Evolutionary conservation across 2,888 invertebrate genomes (phyloP).

Genomic region (Drosophila limbata): DNA sequence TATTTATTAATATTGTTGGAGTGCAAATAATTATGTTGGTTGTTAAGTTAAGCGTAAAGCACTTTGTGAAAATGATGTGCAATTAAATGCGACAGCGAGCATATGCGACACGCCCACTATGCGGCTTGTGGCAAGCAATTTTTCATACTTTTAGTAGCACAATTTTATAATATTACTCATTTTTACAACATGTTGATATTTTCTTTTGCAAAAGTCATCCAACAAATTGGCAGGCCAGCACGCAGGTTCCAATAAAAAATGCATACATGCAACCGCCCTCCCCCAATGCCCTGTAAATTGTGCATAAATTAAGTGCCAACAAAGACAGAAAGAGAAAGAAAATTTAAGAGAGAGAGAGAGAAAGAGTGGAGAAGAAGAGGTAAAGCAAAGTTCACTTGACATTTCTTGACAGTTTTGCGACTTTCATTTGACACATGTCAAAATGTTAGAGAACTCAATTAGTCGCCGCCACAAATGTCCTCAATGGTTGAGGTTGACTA

Average conservation of each 20-base stretch:
- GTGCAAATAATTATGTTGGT: slow-evolving; percentile 75
- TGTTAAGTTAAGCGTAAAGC: slow-evolving; percentile 73
- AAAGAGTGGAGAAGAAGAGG: background rate
- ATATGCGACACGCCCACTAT: slow-evolving; percentile 30
- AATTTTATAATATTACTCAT: background rate
- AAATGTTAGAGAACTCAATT: slow-evolving; percentile 75
- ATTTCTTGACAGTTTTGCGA: slow-evolving; percentile 65
- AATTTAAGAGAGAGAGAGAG: background rate
- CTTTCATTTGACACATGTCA: slow-evolving; percentile 76
- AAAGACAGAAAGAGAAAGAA: slow-evolving; percentile 1
- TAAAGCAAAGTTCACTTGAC: slow-evolving; percentile 35
- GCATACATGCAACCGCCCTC: slow-evolving; percentile 15
- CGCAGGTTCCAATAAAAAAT: slow-evolving; percentile 18
- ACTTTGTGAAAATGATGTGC: slow-evolving; percentile 67
- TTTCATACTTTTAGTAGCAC: slow-evolving; percentile 26
- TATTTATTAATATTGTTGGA: slow-evolving; percentile 63
- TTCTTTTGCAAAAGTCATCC: slow-evolving; percentile 25
- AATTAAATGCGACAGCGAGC: slow-evolving; percentile 50
- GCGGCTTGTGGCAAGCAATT: slow-evolving; percentile 17
- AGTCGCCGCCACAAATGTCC: slow-evolving; percentile 65
- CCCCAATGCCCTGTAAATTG: no score
- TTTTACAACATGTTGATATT: slow-evolving; percentile 5
- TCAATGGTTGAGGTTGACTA: slow-evolving; percentile 39
- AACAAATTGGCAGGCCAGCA: slow-evolving; percentile 17
- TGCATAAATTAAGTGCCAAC: slow-evolving; percentile 55